Conservation (phyloP, 2,797 vertebrate species). For the Pygocentrus nattereri region DNA sequence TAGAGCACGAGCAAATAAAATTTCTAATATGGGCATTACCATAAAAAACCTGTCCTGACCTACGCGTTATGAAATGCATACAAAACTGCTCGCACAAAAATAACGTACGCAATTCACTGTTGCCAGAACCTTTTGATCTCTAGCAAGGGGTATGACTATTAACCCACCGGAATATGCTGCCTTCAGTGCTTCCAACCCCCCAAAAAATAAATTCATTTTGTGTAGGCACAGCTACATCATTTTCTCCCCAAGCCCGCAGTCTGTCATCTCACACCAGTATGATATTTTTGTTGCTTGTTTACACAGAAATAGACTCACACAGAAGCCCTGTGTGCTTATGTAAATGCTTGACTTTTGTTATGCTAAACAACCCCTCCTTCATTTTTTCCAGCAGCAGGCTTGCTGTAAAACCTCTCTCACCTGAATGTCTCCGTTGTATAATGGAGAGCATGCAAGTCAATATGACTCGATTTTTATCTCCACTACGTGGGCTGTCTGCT, state of each 20-base stretch:
- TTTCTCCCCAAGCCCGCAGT: slow-evolving; percentile 26
- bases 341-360: slow-evolving; percentile 60
- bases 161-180: neutral
- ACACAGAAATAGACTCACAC: slow-evolving; percentile 44
- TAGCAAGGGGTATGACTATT: neutral
- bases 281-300: slow-evolving; percentile 54
- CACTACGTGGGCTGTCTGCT: slow-evolving; percentile 11
- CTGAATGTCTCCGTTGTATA: slow-evolving; percentile 42
- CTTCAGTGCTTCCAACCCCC: slow-evolving; percentile 1
- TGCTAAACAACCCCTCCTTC: slow-evolving; percentile 48
- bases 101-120: neutral
- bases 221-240: slow-evolving; percentile 10
- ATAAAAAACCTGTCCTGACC: neutral
- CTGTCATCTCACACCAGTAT: slow-evolving; percentile 34
- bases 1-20: neutral
- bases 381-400: slow-evolving; percentile 43
- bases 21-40: neutral
- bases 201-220: slow-evolving; percentile 16
- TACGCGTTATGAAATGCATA: neutral
- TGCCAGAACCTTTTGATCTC: slow-evolving; percentile 19
- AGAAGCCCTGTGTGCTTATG: slow-evolving; percentile 50
- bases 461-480: slow-evolving; percentile 25
- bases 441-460: slow-evolving; percentile 24
- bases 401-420: slow-evolving; percentile 44
- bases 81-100: slow-evolving; percentile 1